Base-by-base conservation (phyloP, 2,888 invertebrate genomes). In the Pilophorus perplexus region DNA sequence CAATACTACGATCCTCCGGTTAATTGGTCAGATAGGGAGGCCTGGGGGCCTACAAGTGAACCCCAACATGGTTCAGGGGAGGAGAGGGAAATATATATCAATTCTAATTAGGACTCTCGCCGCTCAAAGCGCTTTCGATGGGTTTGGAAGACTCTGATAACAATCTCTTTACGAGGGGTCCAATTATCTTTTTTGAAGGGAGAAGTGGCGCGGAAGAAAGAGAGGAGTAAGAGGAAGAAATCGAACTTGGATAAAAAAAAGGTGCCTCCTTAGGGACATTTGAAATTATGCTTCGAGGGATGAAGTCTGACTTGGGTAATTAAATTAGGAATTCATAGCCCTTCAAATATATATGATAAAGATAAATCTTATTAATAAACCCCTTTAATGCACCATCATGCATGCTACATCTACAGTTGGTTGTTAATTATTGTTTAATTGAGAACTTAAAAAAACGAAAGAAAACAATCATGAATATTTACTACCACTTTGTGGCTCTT, bases 91-190 rank as follows among this genome's bases (percentile, higher is more conserved):
- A 62, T 62, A 62, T 62, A 62, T 62, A 62, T 62, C 62, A 62
- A 62, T 62, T 62, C 62, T 62, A 62, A 62, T 62, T 62, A 62
- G 62, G 62, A 62, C 62, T 62, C 33, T 62, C 12, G 52, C 6
- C 22, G 62, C 46, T n/a, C n/a, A 44, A 62, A 62, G 46, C 62
- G 38, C 48, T 42, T 62, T 62, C 52, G 52, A 52, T 25, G 52
- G n/a, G 52, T 52, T 62, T 20, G 46, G 38, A 59, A 27, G 62
- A 62, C 28, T 44, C 62, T 62, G 62, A 62, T 62, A 62, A 44
- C 62, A 62, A 62, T 62, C 62, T 62, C 46, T 62, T 62, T 62
- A 62, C 62, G 62, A 62, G 62, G 46, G 62, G 62, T 62, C 62
- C 62, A 62, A 62, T 62, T 62, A 62, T 62, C 62, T 62, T 62